Base-by-base conservation (phyloP, 1,140 invertebrate species). In the Solenopsis fugax region DNA sequence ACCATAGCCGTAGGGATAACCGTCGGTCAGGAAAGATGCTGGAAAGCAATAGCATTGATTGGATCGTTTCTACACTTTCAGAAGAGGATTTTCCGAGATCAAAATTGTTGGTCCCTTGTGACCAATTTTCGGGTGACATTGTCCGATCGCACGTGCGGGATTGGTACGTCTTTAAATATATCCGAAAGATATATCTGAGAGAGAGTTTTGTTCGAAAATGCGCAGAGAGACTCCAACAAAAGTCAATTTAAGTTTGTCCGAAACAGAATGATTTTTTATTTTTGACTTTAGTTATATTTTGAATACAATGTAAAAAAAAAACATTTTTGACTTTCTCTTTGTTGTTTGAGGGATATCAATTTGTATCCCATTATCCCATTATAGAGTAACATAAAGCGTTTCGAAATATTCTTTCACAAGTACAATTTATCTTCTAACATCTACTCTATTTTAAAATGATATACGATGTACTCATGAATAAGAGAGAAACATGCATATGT, bases 51-150 rank as follows among this genome's bases (percentile, higher is more conserved):
- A 48, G 69, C 67, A 4, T 58, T 87, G 80, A 87, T 85, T 85
- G 86, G 50, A 87, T 71, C 48, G 80, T 67, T 82, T 71, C 80
- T 72, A 84, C 24, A 64, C 45, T 58, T 58, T 81, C 69, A 65
- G 78, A 65, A 84, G 56, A 65, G 69, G 45, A 85, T 87, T 85
- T 65, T 34, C 45, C 41, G 37, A 87, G 78, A 80, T 87, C 58
- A 85, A 73, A 84, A 87, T 87, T 87, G 86, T 85, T 60, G 50
- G n/a, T 87, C 86, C 50, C 86, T 18, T 45, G 67, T 24, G 80
- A 34, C 69, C 67, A 75, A 87, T 87, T 45, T 82, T 41, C 29
- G 6, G 13, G 37, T 45, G 58, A 84, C 80, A 87, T 87, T 67
- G 67, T 87, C 48, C n/a, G 41, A 62, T 54, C 45, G 52, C 41